Evolutionary conservation across 2,113 vertebrate genomes (phyloP).

Genomic region (Nanorana parkeri): DNA sequence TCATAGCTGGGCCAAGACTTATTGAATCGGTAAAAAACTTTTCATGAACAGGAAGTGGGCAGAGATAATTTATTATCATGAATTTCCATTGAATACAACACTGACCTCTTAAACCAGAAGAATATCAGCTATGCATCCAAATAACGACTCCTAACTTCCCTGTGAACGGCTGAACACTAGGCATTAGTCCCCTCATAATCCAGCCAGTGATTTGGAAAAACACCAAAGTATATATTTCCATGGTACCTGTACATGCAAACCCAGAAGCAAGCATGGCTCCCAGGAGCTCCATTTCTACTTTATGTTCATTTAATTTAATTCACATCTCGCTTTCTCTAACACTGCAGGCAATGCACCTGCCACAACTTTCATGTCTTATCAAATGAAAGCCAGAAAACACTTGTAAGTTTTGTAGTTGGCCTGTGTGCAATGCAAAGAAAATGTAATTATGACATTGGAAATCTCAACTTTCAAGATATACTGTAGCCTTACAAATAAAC

Average conservation of each 20-base stretch:
- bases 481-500: not conserved
- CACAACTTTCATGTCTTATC: not conserved
- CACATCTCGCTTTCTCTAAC: slow-evolving; percentile 11
- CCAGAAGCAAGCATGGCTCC: slow-evolving; percentile 27
- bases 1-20: too few relatives aligned
- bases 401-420: not conserved
- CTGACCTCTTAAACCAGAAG: not conserved
- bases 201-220: slow-evolving; percentile 14
- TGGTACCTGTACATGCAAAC: slow-evolving; percentile 35
- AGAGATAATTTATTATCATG: not conserved
- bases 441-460: slow-evolving; percentile 7
- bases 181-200: slow-evolving; percentile 25
- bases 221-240: slow-evolving; percentile 40
- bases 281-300: slow-evolving; percentile 9
- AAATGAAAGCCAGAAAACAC: not conserved
- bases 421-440: not conserved
- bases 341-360: slow-evolving; percentile 17
- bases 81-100: not conserved
- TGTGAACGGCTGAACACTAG: not conserved
- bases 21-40: too few relatives aligned
- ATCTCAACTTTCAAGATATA: not conserved
- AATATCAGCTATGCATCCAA: not conserved
- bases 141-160: not conserved
- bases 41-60: not conserved
- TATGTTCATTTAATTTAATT: not conserved